Conservation (phyloP, 2,888 invertebrate species). For the Gnatocerus cornutus region DNA sequence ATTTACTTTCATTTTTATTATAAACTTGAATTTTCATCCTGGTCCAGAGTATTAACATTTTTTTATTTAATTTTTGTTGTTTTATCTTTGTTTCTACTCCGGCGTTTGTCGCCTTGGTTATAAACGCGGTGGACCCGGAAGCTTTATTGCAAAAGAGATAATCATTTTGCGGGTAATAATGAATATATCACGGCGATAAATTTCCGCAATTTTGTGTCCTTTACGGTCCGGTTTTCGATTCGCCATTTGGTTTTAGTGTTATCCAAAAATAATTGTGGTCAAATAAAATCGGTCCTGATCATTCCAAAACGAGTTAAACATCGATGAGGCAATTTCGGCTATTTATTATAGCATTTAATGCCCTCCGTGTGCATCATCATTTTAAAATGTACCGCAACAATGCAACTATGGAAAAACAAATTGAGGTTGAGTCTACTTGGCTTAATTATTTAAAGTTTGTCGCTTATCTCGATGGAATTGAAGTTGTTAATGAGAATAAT, state of each 20-base stretch:
- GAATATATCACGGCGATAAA: slow-evolving; percentile 38
- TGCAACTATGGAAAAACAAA: slow-evolving; percentile 28
- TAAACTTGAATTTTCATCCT: too few relatives aligned
- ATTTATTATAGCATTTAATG: slow-evolving; percentile 40
- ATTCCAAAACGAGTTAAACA: slow-evolving; percentile 44
- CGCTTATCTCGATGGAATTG: slow-evolving; percentile 29
- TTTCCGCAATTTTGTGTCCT: slow-evolving; percentile 39
- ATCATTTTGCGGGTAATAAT: slow-evolving; percentile 41
- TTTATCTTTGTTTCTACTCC: slow-evolving; percentile 1
- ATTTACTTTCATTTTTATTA: too few relatives aligned
- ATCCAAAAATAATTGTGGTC: slow-evolving; percentile 45
- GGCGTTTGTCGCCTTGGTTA: slow-evolving; percentile 20
- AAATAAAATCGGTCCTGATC: slow-evolving; percentile 38
- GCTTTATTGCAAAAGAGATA: slow-evolving; percentile 31
- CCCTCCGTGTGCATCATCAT: slow-evolving; percentile 35
- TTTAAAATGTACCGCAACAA: slow-evolving; percentile 41
- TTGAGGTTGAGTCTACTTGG: slow-evolving; percentile 17
- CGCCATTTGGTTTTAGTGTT: slow-evolving; percentile 36
- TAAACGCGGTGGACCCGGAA: slow-evolving; percentile 16
- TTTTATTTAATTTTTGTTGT: too few relatives aligned
- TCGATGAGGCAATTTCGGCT: slow-evolving; percentile 44
- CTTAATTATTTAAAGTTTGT: slow-evolving; percentile 38
- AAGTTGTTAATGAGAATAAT: slow-evolving; percentile 54
- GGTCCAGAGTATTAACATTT: too few relatives aligned
- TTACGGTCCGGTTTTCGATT: slow-evolving; percentile 38